Evolutionary conservation across 2,797 vertebrate species (phyloP).

Genomic region (Danionella dracula): DNA sequence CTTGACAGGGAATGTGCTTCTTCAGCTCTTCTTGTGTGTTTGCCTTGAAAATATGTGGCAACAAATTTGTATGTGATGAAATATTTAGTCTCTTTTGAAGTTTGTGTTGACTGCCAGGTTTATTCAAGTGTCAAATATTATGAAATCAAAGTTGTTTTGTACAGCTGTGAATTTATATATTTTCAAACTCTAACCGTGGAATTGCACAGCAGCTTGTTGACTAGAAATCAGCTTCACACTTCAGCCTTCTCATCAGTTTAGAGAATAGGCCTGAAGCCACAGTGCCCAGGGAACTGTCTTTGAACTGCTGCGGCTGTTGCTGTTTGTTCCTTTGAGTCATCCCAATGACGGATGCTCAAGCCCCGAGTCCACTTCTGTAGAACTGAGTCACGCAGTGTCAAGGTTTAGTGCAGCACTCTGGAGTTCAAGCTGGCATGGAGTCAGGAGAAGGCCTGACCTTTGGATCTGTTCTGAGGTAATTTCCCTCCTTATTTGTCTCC

Average conservation of each 20-base stretch:
- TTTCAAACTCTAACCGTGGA: background rate
- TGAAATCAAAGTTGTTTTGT: too few species aligned
- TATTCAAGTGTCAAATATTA: too few species aligned
- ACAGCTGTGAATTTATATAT: background rate
- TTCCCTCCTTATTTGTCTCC: conserved; percentile 29
- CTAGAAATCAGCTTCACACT: background rate
- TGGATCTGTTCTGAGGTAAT: conserved; percentile 33
- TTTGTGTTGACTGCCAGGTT: too few species aligned
- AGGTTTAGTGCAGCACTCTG: conserved; percentile 1
- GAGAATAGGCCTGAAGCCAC: background rate
- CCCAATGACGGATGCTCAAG: conserved; percentile 5
- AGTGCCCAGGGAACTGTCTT: background rate
- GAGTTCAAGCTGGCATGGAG: background rate
- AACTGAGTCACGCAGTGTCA: background rate
- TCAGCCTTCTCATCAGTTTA: background rate
- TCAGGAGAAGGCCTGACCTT: conserved; percentile 23
- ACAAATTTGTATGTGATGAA: too few species aligned
- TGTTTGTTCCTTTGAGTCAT: conserved; percentile 7
- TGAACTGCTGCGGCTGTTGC: background rate
- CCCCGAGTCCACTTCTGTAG: background rate
- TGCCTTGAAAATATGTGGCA: too few species aligned
- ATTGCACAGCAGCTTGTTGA: background rate
- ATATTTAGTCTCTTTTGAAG: too few species aligned
- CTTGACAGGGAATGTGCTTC: too few species aligned
- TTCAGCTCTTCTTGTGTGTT: too few species aligned